Evolutionary conservation across 2,113 vertebrate species (phyloP).

Genomic region (Charadrius vociferus): DNA sequence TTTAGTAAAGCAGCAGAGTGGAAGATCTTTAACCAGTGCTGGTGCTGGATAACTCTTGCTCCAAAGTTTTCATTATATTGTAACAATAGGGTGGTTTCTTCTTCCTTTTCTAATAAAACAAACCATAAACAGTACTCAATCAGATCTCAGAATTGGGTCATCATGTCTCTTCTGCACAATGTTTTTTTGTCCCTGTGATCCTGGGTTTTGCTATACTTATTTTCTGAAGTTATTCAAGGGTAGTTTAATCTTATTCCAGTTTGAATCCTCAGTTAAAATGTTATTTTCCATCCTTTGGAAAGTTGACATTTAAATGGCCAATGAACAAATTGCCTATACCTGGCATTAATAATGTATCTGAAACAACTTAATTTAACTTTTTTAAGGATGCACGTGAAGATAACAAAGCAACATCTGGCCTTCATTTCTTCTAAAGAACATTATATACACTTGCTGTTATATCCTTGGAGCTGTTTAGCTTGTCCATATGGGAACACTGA

Average conservation of each 20-base stretch:
- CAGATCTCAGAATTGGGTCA: neutral
- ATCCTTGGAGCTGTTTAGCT: neutral
- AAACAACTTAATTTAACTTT: neutral
- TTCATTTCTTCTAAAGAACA: slow-evolving; percentile 3
- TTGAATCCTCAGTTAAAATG: neutral
- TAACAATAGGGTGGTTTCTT: neutral
- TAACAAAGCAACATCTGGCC: slow-evolving; percentile 36
- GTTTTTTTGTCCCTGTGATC: neutral
- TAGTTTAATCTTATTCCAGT: neutral
- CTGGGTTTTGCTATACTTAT: neutral
- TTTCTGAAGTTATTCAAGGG: neutral
- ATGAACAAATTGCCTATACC: slow-evolving; percentile 16
- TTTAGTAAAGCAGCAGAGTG: neutral
- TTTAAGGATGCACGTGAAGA: neutral
- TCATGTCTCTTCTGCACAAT: neutral
- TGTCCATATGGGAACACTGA: slow-evolving; percentile 44
- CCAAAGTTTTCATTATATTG: neutral
- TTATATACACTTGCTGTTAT: neutral
- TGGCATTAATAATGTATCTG: neutral
- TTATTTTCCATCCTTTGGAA: neutral
- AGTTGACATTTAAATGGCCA: neutral
- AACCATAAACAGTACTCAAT: neutral
- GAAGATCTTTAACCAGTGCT: neutral
- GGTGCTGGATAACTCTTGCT: neutral
- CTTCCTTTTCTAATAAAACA: neutral